Base-by-base conservation (phyloP, 2,888 invertebrate species). In the Caenorhabditis macrosperma region DNA sequence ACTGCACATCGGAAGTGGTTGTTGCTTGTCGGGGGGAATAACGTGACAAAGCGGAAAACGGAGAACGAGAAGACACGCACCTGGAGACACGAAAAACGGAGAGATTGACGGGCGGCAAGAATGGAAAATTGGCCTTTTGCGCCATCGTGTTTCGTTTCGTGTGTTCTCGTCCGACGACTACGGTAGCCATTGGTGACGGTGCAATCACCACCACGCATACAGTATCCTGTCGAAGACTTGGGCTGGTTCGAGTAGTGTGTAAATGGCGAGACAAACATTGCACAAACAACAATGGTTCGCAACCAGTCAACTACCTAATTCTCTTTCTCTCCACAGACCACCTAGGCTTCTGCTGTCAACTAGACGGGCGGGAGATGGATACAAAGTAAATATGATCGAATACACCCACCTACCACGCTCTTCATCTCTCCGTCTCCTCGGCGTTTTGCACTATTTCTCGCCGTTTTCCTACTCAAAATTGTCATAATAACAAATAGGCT, bases 311-410 rank as follows among this genome's bases (percentile, higher is more conserved):
- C 38, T 12, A 38, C 38, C 38, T 12, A 38, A 10, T 38, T 38
- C 38, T 38, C 38, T n/a, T n/a, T n/a, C n/a, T n/a, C n/a, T n/a
- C 12, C 38, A 9, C 33, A 38, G 38, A 38, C 38, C 38, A 38
- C 38, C 38, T 17, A 20, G 30, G 50, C 52, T 41, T 20, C 20
- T 46, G 46, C 46, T 24, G 48, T 48, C 64, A 52, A 38, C 64
- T 54, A 52, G 50, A 28, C 15, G 17, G 28, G 26, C 44, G 28
- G 26, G 68, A 69, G 55, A 67, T 55, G 28, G 69, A 69, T 69
- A 69, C 69, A 69, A 69, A 69, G 38, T 41, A 69, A 69, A 69
- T 69, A 69, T 69, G 69, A 69, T 69, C 46, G 22, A 17, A 50
- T 35, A 35, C 44, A 46, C 30, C 33, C n/a, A 60, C 26, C 41